These are phyloP conservation scores for Elegia similella DNA, from an alignment of 2,888 invertebrate species.

Conservation along the genomic window DNA sequence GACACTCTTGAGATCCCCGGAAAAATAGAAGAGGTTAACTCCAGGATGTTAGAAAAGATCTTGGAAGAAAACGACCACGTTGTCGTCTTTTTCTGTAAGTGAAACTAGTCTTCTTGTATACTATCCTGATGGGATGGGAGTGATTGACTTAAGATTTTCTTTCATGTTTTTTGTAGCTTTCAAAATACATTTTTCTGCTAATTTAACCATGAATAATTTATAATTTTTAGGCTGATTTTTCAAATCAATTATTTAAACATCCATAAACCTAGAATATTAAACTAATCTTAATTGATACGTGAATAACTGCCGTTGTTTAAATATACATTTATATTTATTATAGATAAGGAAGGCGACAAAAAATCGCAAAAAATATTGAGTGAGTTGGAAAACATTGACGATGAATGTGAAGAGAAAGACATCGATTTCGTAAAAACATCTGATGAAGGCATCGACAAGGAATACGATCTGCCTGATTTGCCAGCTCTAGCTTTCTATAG, in stretches of 20 bases:
- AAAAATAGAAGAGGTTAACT: slow-evolving; percentile 95
- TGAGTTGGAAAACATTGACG: slow-evolving; percentile 95
- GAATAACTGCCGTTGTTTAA: slow-evolving; percentile 14
- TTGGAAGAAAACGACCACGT: slow-evolving; percentile 93
- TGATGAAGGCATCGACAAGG: slow-evolving; percentile 92
- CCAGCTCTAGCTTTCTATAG: slow-evolving; percentile 94
- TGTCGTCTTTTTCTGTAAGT: slow-evolving; percentile 96
- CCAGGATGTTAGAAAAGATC: slow-evolving; percentile 94
- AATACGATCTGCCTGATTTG: slow-evolving; percentile 90
- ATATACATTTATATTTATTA: slow-evolving; percentile 25
- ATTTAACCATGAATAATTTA: too few relatives aligned
- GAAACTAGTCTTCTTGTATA: background rate
- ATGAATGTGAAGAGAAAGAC: slow-evolving; percentile 94
- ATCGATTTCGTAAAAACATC: slow-evolving; percentile 96
- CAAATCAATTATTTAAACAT: too few relatives aligned
- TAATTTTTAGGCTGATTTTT: too few relatives aligned
- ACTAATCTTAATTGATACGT: too few relatives aligned
- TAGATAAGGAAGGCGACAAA: slow-evolving; percentile 94
- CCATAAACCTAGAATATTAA: too few relatives aligned
- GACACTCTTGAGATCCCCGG: slow-evolving; percentile 95
- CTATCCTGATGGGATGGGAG: too few relatives aligned
- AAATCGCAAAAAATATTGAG: slow-evolving; percentile 93
- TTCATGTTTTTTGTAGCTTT: too few relatives aligned
- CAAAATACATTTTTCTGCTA: too few relatives aligned
- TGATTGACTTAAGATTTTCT: too few relatives aligned